These are phyloP conservation scores for Lepidonotus clava DNA, from an alignment of 2,888 invertebrate species.

Conservation along the genomic window DNA sequence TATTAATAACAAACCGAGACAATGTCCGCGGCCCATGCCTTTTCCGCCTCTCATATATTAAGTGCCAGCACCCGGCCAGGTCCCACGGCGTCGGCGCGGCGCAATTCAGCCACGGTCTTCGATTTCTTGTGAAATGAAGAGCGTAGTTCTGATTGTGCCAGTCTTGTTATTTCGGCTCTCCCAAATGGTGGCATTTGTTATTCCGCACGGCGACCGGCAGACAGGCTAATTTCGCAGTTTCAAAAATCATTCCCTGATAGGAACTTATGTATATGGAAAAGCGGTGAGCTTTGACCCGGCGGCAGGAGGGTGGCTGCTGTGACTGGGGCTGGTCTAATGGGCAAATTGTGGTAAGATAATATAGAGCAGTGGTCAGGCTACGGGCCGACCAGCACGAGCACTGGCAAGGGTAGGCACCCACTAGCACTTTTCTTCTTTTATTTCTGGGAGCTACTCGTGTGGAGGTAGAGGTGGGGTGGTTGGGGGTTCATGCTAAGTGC, in stretches of 20 bases:
- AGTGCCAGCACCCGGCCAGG: neutral
- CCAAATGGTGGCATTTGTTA: constrained; percentile 53
- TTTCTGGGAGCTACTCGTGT: too few relatives aligned
- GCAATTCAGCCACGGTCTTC: constrained; percentile 23
- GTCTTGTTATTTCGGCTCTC: constrained; percentile 46
- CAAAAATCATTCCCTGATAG: constrained; percentile 48
- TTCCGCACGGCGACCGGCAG: constrained; percentile 38
- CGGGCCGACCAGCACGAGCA: too few relatives aligned
- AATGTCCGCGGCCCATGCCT: constrained; percentile 10
- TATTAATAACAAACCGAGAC: constrained; percentile 42
- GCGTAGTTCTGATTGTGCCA: constrained; percentile 5
- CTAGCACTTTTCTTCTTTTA: too few relatives aligned
- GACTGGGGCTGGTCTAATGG: constrained; percentile 40
- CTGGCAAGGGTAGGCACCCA: too few relatives aligned
- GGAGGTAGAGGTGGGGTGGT: too few relatives aligned
- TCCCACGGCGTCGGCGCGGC: neutral
- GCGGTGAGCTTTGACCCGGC: constrained; percentile 1
- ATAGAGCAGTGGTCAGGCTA: neutral
- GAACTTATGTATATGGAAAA: constrained; percentile 38
- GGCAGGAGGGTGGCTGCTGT: neutral
- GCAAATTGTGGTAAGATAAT: constrained; percentile 48
- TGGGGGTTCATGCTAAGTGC: too few relatives aligned
- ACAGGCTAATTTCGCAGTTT: constrained; percentile 50
- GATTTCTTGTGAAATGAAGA: constrained; percentile 49
- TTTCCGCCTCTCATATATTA: constrained; percentile 34